These are phyloP conservation scores for Caloenas nicobarica DNA, from an alignment of 2,113 vertebrate genomes.

Conservation along the genomic window DNA sequence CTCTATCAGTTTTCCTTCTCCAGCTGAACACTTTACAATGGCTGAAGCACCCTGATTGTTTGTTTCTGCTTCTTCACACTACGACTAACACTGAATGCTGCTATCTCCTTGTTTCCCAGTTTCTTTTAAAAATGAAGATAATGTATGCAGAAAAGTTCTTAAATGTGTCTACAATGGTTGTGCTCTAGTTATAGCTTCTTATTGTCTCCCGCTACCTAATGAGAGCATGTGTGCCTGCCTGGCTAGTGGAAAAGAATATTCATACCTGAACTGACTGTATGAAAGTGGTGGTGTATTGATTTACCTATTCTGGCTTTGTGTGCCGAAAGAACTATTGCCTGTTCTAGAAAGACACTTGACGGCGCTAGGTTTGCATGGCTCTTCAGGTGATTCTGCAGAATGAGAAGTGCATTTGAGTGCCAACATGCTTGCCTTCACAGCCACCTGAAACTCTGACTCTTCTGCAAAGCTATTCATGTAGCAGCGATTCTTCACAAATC, in stretches of 20 bases:
- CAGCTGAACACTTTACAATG: slow-evolving; percentile 27
- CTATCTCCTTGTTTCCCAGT: slow-evolving; percentile 54
- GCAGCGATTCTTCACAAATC: background rate
- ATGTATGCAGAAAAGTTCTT: background rate
- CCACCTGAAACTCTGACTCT: background rate
- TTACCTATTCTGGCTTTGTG: slow-evolving; percentile 3
- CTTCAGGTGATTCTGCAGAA: background rate
- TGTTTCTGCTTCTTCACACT: slow-evolving; percentile 39
- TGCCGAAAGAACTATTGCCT: slow-evolving; percentile 35
- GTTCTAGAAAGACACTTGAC: slow-evolving; percentile 10
- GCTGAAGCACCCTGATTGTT: slow-evolving; percentile 74
- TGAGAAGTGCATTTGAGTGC: background rate
- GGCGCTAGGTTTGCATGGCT: slow-evolving; percentile 68
- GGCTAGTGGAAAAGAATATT: slow-evolving; percentile 8
- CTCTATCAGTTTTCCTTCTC: background rate
- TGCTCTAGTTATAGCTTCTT: background rate
- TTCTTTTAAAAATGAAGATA: slow-evolving; percentile 8
- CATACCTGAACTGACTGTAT: background rate
- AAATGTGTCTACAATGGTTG: background rate
- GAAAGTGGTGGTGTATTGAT: background rate
- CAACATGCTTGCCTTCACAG: background rate
- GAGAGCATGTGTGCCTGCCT: slow-evolving; percentile 67
- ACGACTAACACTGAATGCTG: slow-evolving; percentile 78
- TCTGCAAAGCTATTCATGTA: background rate
- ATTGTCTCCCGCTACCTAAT: slow-evolving; percentile 6